Base-by-base conservation (phyloP, 2,888 invertebrate genomes). In the Dexiosoma caninum region DNA sequence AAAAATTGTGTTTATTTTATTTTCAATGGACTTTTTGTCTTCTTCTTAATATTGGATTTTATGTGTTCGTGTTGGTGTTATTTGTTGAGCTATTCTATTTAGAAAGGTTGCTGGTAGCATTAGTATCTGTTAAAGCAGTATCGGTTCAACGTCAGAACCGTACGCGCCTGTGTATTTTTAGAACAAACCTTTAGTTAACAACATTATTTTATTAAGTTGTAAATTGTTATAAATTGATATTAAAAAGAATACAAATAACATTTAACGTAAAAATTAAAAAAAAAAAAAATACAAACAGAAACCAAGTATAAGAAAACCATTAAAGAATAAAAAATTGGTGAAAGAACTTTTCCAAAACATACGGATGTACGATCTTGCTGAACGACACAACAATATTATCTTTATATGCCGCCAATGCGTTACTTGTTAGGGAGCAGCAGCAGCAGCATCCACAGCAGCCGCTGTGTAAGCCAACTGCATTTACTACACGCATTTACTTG, bases 71-170 rank as follows among this genome's bases (percentile, higher is more conserved):
- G 19, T 71, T 49, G 42, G 55, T 62, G 77, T 64, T 78, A 71
- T 49, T 40, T 57, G 62, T 70, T 70, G 70, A 70, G 55, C 70
- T 70, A 87, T 88, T 88, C 88, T 88, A 86, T 86, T 86, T 87
- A 87, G 88, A 88, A 88, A 88, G 86, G 85, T 85, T 72, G 83
- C 76, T 78, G 80, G 69, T 82, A 83, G 84, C 81, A 84, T 83
- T 86, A 88, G 86, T 89, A 83, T 86, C 87, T 82, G 75, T 78
- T 82, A 78, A 70, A 83, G 84, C 84, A 90, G 90, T 88, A 87
- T 89, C 89, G 90, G 90, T 89, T 90, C 86, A 89, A 87, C 88
- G 85, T 87, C 85, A 85, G 86, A 84, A 83, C 85, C 86, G 86
- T 86, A 84, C 87, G 86, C 86, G 86, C 85, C 35, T 71, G 49